These are phyloP conservation scores for Cebidichthys violaceus DNA, from an alignment of 2,113 vertebrate species.

Conservation along the genomic window DNA sequence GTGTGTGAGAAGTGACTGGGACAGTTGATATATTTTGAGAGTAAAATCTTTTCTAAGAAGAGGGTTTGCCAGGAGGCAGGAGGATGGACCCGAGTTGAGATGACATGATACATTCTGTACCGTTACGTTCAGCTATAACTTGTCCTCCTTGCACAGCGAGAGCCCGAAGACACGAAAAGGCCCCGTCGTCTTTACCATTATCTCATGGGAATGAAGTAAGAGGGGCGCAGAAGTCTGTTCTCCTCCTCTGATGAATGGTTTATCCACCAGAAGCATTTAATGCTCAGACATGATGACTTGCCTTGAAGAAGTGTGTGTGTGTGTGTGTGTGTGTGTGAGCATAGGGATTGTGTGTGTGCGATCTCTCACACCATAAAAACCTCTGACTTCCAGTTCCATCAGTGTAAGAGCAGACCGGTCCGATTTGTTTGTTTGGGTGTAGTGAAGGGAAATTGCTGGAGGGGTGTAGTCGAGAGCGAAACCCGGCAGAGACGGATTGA, in stretches of 20 bases:
- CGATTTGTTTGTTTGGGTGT: conserved; percentile 30
- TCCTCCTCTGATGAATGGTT: conserved; percentile 47
- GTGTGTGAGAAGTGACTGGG: not conserved
- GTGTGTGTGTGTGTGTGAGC: too few species aligned
- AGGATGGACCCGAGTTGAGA: conserved; percentile 5
- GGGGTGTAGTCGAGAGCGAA: conserved; percentile 16
- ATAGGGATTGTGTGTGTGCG: not conserved
- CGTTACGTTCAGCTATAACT: conserved; percentile 27
- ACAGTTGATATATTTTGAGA: not conserved
- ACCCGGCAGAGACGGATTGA: not conserved
- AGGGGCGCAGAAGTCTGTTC: conserved; percentile 13
- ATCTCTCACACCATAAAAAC: not conserved
- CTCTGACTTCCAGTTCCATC: not conserved
- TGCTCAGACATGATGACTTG: conserved; percentile 35
- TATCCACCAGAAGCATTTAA: conserved; percentile 52
- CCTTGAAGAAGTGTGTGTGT: conserved; percentile 17
- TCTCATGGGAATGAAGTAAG: conserved; percentile 40
- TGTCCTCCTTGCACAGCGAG: not conserved
- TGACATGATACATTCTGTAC: conserved; percentile 17
- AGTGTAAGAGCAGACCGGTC: conserved; percentile 5
- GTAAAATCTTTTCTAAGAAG: not conserved
- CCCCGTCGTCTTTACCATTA: conserved; percentile 6
- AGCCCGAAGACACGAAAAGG: conserved; percentile 39
- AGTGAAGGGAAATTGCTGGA: not conserved
- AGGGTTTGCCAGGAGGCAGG: not conserved